A percentile compares a stretch with the other conserved stretches of the same genome.
Evolutionary conservation across 2,797 vertebrate species (phyloP).

Genomic region (Simalia tracyae): DNA sequence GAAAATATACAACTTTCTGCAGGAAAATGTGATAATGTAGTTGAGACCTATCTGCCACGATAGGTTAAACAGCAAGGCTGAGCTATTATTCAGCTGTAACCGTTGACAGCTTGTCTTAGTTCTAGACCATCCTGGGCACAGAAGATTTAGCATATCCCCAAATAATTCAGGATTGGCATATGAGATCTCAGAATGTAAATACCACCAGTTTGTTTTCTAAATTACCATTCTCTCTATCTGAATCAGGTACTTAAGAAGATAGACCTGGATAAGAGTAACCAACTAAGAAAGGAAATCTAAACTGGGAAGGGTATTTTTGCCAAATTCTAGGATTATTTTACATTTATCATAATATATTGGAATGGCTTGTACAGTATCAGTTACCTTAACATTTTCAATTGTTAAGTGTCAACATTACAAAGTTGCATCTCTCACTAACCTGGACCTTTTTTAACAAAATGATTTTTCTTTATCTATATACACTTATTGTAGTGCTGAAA

Average conservation of each 20-base stretch:
- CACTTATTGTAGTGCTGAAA: conserved; percentile 25
- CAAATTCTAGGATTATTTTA: background rate
- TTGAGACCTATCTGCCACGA: background rate
- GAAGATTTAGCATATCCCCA: background rate
- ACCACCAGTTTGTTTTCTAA: background rate
- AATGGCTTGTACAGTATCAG: conserved; percentile 29
- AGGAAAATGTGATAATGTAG: background rate
- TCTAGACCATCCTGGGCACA: background rate
- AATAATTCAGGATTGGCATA: conserved; percentile 3
- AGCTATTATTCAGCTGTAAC: background rate
- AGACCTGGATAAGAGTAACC: background rate
- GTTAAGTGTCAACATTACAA: conserved; percentile 21
- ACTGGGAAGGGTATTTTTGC: background rate
- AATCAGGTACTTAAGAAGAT: background rate
- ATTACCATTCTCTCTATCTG: background rate
- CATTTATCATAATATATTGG: background rate
- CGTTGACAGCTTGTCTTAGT: background rate
- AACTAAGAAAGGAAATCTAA: background rate
- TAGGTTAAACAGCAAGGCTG: background rate
- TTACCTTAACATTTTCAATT: conserved; percentile 3
- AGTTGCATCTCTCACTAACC: conserved; percentile 19
- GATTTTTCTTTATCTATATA: background rate
- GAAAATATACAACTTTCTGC: background rate
- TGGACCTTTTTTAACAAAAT: background rate
- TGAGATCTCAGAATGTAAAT: background rate